phyloP scores from a whole-genome alignment of 2,888 invertebrate species.

The Schizotus pectinicornis region DNA sequence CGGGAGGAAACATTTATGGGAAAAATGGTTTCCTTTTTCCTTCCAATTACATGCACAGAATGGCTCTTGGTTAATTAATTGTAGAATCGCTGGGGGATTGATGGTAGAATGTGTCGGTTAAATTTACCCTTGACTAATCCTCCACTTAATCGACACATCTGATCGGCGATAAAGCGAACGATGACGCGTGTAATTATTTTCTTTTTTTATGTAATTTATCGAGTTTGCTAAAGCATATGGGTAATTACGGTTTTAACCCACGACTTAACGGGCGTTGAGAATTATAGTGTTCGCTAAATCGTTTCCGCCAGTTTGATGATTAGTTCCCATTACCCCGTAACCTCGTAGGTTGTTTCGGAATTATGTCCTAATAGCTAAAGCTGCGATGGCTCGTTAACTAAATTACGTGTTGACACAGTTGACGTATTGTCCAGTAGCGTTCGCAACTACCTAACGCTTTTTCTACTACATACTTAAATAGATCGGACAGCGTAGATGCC shows the following conservation, averaged over 20 bases:
- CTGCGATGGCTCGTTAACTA: no score
- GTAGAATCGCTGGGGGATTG: conserved; percentile 3
- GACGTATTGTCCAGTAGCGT: no score
- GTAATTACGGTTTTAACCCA: conserved; percentile 24
- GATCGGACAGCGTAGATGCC: no score
- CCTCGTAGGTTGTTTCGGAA: conserved; percentile 16
- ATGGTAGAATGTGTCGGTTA: conserved; percentile 5
- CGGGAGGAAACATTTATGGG: conserved; percentile 33
- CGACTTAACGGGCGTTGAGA: conserved; percentile 22
- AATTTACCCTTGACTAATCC: background rate
- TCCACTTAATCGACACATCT: conserved; percentile 2
- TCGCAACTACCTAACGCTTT: no score
- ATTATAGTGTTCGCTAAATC: conserved; percentile 16
- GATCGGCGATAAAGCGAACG: conserved; percentile 13
- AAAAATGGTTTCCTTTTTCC: conserved; percentile 30
- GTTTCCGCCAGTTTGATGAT: conserved; percentile 27
- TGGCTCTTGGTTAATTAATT: conserved; percentile 6
- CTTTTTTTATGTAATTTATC: conserved; percentile 20
- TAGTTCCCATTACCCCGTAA: conserved; percentile 18
- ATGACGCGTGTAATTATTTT: conserved; percentile 21
- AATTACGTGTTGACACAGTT: no score
- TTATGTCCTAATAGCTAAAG: conserved; percentile 7
- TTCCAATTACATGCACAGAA: conserved; percentile 20
- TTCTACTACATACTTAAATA: no score
- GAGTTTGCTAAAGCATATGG: conserved; percentile 9